Percentiles rank a stretch among this genome's conserved stretches.
These are phyloP conservation scores for Chaunax sp. DNA, from an alignment of 2,797 vertebrate genomes.

Conservation along the genomic window DNA sequence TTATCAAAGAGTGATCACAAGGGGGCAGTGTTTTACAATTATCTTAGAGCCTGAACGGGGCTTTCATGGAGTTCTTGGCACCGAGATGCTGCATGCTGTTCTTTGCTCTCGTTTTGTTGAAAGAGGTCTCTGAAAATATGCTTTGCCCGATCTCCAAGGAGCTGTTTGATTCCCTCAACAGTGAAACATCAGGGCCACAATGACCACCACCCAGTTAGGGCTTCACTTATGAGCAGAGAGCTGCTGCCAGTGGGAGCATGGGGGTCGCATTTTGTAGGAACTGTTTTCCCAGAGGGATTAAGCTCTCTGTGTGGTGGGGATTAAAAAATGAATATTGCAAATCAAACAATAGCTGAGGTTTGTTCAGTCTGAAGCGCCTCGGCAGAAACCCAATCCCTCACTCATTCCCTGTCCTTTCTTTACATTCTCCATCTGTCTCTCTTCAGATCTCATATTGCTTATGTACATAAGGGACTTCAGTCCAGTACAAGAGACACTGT, in stretches of 20 bases:
- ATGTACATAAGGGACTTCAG: conserved; percentile 15
- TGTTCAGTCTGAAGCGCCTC: conserved; percentile 33
- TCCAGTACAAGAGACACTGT: conserved; percentile 15
- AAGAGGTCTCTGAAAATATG: conserved; percentile 52
- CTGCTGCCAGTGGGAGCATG: conserved; percentile 48
- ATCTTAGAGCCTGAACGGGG: conserved; percentile 27
- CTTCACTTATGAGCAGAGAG: conserved; percentile 34
- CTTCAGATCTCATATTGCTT: conserved; percentile 5
- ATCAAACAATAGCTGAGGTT: conserved; percentile 62
- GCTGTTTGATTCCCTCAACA: conserved; percentile 44
- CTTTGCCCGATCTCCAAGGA: conserved; percentile 58
- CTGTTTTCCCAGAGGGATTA: conserved; percentile 60
- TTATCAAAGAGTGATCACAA: conserved; percentile 56
- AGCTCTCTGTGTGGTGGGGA: conserved; percentile 50
- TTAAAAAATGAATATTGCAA: conserved; percentile 64
- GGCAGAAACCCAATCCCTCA: conserved; percentile 23
- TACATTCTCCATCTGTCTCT: neutral
- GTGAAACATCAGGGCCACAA: conserved; percentile 44
- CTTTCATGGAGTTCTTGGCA: conserved; percentile 38
- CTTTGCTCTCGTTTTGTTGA: conserved; percentile 37
- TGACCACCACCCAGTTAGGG: conserved; percentile 56
- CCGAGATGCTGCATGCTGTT: conserved; percentile 22
- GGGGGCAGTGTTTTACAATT: conserved; percentile 78
- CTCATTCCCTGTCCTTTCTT: conserved; percentile 11
- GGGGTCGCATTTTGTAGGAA: conserved; percentile 13